Percentiles rank a stretch among this genome's conserved stretches.
phyloP scores from a whole-genome alignment of 1,140 invertebrate genomes.

The Anthonomus grandis region DNA sequence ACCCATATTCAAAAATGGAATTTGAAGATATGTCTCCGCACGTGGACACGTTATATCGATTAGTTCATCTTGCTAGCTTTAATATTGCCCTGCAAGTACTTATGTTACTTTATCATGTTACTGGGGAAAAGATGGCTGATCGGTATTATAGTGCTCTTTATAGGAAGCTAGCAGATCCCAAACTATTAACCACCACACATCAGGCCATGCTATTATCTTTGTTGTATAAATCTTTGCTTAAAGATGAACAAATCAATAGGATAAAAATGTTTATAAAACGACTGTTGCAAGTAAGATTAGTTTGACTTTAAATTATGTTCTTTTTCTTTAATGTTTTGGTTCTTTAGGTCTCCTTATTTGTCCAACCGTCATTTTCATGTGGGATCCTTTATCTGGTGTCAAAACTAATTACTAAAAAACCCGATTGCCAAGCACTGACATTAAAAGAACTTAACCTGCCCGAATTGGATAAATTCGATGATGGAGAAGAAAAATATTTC shows the following conservation, averaged over 20 bases:
- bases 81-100: constrained; percentile 85
- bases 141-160: constrained; percentile 89
- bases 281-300: constrained; percentile 69
- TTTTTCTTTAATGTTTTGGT: too few relatives aligned
- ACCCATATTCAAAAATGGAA: constrained; percentile 68
- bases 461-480: constrained; percentile 39
- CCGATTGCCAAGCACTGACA: constrained; percentile 31
- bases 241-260: constrained; percentile 69
- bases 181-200: constrained; percentile 70
- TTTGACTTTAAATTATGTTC: background rate
- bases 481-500: constrained; percentile 54
- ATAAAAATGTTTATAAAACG: constrained; percentile 87
- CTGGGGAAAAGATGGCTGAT: constrained; percentile 55
- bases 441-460: constrained; percentile 27
- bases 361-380: constrained; percentile 64
- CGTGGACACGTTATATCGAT: constrained; percentile 80
- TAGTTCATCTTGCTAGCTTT: constrained; percentile 82
- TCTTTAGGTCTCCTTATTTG: constrained; percentile 51
- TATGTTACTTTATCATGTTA: constrained; percentile 79
- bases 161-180: constrained; percentile 75
- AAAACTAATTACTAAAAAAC: constrained; percentile 55
- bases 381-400: constrained; percentile 78
- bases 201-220: constrained; percentile 85
- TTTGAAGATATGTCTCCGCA: constrained; percentile 62
- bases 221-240: constrained; percentile 78